phyloP scores from a whole-genome alignment of 2,888 invertebrate genomes.

The Andrena camellia region DNA sequence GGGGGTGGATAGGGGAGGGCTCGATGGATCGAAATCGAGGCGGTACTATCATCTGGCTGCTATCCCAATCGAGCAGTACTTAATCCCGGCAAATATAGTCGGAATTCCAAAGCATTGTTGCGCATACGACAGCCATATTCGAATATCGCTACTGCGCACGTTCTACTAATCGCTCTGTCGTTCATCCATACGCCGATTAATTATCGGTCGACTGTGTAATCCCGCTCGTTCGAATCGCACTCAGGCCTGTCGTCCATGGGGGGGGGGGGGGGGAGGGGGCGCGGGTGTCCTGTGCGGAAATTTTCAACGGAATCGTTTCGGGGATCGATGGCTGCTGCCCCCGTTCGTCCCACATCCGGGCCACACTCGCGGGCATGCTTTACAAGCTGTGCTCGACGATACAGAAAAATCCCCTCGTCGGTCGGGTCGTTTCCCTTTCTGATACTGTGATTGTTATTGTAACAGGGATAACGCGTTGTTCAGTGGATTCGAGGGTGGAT shows the following conservation, averaged over 20 bases:
- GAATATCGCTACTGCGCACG: conserved; percentile 69
- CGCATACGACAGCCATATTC: conserved; percentile 76
- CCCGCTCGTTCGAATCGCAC: conserved; percentile 49
- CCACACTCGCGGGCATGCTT: neutral
- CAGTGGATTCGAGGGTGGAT: no score
- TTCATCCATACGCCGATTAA: conserved; percentile 77
- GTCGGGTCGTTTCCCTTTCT: neutral
- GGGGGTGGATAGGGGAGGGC: conserved; percentile 33
- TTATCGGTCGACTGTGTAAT: conserved; percentile 77
- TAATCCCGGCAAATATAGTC: conserved; percentile 74
- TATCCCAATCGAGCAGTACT: conserved; percentile 68
- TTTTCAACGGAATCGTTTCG: conserved; percentile 11
- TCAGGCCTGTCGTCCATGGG: conserved; percentile 11
- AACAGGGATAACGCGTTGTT: no score
- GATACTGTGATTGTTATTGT: no score
- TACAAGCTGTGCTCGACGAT: neutral
- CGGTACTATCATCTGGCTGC: conserved; percentile 63
- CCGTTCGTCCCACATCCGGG: neutral
- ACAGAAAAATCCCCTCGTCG: neutral
- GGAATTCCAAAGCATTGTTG: conserved; percentile 79
- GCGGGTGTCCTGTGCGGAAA: neutral
- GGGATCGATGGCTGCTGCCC: neutral
- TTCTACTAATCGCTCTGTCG: conserved; percentile 76
- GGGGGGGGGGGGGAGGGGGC: no score
- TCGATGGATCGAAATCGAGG: conserved; percentile 69